Evolutionary conservation across 2,797 vertebrate species (phyloP).

Genomic region (Steatocranus sp.): DNA sequence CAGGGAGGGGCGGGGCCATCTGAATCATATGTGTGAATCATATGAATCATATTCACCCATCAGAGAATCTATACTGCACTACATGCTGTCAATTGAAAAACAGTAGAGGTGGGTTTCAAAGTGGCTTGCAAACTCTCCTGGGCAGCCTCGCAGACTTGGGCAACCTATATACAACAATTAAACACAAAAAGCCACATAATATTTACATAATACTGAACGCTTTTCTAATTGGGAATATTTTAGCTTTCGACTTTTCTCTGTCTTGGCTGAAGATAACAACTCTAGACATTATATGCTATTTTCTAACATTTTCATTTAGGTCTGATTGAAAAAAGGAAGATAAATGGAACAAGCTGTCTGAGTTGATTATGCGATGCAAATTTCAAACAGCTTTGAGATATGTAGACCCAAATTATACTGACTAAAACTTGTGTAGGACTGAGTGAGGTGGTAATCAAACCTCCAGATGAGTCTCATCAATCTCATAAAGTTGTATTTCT

Average conservation of each 20-base stretch:
- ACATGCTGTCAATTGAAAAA: background rate
- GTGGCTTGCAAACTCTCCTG: background rate
- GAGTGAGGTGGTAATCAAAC: background rate
- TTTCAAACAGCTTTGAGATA: background rate
- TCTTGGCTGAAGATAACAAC: background rate
- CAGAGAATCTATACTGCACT: background rate
- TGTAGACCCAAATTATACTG: background rate
- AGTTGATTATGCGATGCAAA: background rate
- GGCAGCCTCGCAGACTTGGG: background rate
- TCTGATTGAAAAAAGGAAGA: background rate
- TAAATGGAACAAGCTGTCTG: background rate
- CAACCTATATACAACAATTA: background rate
- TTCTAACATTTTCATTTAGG: background rate
- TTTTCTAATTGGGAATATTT: background rate
- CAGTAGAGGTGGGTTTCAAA: background rate
- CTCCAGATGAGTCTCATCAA: background rate
- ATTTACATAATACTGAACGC: background rate
- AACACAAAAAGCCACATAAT: background rate
- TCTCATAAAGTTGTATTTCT: background rate
- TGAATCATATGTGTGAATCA: background rate
- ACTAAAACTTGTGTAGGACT: background rate
- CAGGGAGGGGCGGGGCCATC: background rate
- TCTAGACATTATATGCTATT: background rate
- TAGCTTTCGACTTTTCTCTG: background rate
- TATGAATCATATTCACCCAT: background rate